phyloP scores from a whole-genome alignment of 37 sponge, comb jelly and placozoan species.

The Geodia barretti region DNA sequence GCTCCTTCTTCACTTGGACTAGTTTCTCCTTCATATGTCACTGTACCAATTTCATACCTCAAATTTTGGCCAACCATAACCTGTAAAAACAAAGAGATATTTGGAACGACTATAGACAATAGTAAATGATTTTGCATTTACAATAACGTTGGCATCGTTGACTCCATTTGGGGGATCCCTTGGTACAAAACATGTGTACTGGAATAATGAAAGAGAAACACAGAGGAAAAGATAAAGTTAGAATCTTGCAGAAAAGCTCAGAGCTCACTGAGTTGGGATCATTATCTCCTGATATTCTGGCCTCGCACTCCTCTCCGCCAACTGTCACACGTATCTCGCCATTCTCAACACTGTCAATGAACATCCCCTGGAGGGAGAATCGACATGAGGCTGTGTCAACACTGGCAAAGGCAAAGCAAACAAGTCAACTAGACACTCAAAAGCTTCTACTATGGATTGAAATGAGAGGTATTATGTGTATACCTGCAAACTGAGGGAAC shows the following conservation, averaged over 20 bases:
- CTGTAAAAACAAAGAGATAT: conserved; percentile 3
- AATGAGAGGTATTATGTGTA: no score
- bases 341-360: conserved; percentile 29
- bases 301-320: conserved; percentile 16
- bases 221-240: background rate
- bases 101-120: no score
- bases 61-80: conserved; percentile 13
- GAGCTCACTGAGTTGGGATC: background rate
- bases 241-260: background rate
- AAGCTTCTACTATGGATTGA: no score
- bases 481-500: no score
- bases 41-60: background rate
- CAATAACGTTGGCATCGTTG: background rate
- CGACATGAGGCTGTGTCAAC: background rate
- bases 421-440: no score
- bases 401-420: no score
- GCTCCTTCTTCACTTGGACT: no score
- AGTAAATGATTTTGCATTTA: conserved; percentile 1
- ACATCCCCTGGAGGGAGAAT: conserved; percentile 25
- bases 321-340: conserved; percentile 35
- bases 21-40: background rate
- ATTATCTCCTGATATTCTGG: background rate
- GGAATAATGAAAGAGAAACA: background rate
- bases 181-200: background rate
- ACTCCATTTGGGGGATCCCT: background rate